Evolutionary conservation across 37 sponge, comb jelly and placozoan species (phyloP).

Genomic region (Oopsacas minuta): DNA sequence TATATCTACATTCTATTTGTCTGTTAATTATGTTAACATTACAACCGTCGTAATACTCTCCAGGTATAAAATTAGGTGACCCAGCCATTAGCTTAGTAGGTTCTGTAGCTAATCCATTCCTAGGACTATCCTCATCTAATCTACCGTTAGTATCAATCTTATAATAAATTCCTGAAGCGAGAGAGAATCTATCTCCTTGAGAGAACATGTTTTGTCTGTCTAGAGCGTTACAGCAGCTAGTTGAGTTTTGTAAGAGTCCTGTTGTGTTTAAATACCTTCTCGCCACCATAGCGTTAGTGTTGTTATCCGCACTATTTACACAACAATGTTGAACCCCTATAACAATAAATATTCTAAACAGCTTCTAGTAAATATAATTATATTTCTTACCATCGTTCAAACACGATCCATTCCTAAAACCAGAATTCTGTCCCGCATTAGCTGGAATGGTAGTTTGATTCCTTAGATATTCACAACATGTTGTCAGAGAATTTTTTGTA

Average conservation of each 20-base stretch:
- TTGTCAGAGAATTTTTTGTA: background rate
- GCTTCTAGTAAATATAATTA: background rate
- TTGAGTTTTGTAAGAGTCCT: background rate
- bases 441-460: background rate
- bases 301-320: background rate
- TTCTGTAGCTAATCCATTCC: background rate
- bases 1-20: background rate
- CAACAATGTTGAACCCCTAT: background rate
- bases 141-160: background rate
- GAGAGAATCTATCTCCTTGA: background rate
- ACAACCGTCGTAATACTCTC: background rate
- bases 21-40: background rate
- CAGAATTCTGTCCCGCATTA: background rate
- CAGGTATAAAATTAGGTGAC: background rate
- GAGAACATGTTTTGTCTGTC: background rate
- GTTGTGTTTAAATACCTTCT: background rate
- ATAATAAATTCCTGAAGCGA: background rate
- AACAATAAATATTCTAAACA: background rate
- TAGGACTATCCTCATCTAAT: background rate
- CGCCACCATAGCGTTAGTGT: background rate
- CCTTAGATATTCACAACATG: background rate
- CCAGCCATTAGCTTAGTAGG: background rate
- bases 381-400: background rate
- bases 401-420: background rate
- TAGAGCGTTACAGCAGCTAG: background rate